Percentiles rank a stretch among this genome's conserved stretches.
These are phyloP conservation scores for Bos javanicus DNA, from an alignment of 2,113 vertebrate genomes.

Conservation along the genomic window DNA sequence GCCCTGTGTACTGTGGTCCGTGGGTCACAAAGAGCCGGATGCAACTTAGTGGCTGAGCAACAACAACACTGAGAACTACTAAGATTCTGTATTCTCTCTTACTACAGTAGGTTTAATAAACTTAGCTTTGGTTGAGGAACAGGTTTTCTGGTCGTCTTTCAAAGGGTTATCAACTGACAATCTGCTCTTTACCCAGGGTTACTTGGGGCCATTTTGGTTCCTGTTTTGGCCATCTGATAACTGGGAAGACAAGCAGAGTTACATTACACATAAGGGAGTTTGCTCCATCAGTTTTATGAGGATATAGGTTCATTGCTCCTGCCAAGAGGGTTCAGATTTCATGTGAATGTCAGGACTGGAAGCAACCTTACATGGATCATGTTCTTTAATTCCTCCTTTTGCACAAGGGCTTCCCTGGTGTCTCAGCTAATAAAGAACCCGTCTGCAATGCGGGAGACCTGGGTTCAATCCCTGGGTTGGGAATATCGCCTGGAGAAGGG, in stretches of 20 bases:
- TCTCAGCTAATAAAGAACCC: background rate
- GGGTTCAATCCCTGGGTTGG: background rate
- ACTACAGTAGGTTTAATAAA: background rate
- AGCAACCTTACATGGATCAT: background rate
- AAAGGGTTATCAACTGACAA: background rate
- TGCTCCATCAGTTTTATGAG: background rate
- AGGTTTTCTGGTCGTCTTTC: background rate
- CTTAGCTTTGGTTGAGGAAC: background rate
- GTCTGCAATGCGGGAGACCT: background rate
- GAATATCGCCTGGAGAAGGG: background rate
- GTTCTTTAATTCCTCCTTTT: background rate
- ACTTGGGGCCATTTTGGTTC: background rate
- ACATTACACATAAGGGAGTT: background rate
- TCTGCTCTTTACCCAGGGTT: background rate
- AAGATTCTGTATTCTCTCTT: background rate
- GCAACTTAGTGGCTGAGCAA: background rate
- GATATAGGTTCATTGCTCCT: background rate
- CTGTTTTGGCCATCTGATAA: background rate
- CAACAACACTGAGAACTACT: background rate
- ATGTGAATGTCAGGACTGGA: background rate
- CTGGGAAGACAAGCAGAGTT: background rate
- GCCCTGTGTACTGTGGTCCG: accelerated
- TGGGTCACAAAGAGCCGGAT: background rate
- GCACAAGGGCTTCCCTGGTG: background rate
- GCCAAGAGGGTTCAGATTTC: background rate